phyloP scores from a whole-genome alignment of 2,797 vertebrate genomes.

The Lacerta viridis region DNA sequence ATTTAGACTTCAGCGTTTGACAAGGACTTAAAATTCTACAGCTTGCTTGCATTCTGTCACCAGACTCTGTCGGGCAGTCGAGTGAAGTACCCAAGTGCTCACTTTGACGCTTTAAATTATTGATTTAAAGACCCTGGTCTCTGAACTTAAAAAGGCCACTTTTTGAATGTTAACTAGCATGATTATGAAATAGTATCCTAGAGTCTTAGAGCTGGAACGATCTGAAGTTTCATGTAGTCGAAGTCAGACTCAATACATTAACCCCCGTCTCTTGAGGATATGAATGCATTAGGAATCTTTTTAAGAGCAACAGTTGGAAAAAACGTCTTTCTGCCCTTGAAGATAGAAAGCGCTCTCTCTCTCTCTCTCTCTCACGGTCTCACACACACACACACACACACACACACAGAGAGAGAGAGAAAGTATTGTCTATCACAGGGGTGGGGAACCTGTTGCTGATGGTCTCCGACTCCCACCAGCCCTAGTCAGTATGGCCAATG shows the following conservation, averaged over 20 bases:
- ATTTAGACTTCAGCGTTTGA: background rate
- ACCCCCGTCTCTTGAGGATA: background rate
- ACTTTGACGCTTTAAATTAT: conserved; percentile 37
- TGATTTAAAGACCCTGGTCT: conserved; percentile 59
- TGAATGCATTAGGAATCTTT: background rate
- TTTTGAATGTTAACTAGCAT: conserved; percentile 42
- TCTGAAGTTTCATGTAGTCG: background rate
- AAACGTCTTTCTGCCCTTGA: background rate
- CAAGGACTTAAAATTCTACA: conserved; percentile 16
- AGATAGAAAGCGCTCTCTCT: background rate
- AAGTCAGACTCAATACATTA: background rate
- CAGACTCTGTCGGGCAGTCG: conserved; percentile 32
- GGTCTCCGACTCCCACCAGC: too few species aligned
- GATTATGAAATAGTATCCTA: background rate
- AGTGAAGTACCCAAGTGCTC: conserved; percentile 45
- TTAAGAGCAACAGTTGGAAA: background rate
- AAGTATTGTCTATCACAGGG: too few species aligned
- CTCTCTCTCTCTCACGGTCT: too few species aligned
- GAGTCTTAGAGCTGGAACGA: background rate
- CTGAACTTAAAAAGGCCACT: conserved; percentile 32
- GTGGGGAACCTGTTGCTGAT: too few species aligned
- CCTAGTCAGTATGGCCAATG: too few species aligned
- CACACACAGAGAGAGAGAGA: too few species aligned
- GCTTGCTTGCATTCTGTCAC: conserved; percentile 27
- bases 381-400: too few species aligned